Base-by-base conservation (phyloP, 2,888 invertebrate species). In the Andrena bucephala region DNA sequence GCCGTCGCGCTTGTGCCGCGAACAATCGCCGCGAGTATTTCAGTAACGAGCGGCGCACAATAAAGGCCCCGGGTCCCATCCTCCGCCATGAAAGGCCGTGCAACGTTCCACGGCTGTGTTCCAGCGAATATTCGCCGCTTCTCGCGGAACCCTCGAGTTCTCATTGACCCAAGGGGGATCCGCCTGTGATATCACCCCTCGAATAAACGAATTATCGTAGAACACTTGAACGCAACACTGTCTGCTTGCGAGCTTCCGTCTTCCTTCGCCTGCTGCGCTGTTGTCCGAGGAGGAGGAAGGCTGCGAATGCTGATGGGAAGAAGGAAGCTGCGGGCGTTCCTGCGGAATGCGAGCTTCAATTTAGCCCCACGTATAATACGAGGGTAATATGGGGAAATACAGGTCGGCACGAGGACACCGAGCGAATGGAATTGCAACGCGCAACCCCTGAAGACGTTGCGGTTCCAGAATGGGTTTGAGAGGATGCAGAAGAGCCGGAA, bases 351-450 rank as follows among this genome's bases (percentile, higher is more conserved):
- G 27, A 48, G 50, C 57, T 83, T 81, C 78, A 78, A 81, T 85
- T 71, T 68, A 67, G 48, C 59, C 54, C 1, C 54, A 62, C 31
- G 67, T 69, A 63, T 68, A 65, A 70, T 72, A 66, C 13, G 48
- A n/a, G 27, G 6, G 59, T 27, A 29, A 54, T 57, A 66, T 16
- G 67, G 77, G 57, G 52, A 70, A 79, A 84, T 71, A 63, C 68
- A 33, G 60, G 52, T 6, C 62, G 67, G 73, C 29, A 60, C 10
- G 72, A 20, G 81, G 62, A 50, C 57, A 8, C 24, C 54, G 59
- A 57, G 65, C 71, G 81, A 84, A 78, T 65, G 77, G 71, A 82
- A 84, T 82, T 77, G 82, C 69, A 68, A 48, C 33, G 75, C 60
- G 48, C 27, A 65, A 24, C 42, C 60, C 57, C 65, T 52, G 54